A percentile compares a stretch with the other conserved stretches of the same genome.
Evolutionary conservation across 2,113 vertebrate species (phyloP).

Genomic region (Xenus cinereus): DNA sequence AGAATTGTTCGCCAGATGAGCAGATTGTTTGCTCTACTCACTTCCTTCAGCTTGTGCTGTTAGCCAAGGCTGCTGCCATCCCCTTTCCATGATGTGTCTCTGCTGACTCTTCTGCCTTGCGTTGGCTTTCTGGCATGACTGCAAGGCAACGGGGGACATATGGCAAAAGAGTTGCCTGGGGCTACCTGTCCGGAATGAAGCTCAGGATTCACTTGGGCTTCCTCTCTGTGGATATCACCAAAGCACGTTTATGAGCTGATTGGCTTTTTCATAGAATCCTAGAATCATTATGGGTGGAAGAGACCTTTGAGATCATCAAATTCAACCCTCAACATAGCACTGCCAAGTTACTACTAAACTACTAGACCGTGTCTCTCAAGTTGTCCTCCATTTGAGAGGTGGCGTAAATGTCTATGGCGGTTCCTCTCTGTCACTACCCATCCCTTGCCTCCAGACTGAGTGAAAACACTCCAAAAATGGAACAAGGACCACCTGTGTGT

Average conservation of each 20-base stretch:
- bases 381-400: not conserved
- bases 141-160: rapidly evolving
- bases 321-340: not conserved
- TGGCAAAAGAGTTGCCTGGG: not conserved
- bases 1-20: not conserved
- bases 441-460: not conserved
- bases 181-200: not conserved
- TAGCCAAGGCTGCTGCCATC: not conserved
- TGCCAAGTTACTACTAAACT: not conserved
- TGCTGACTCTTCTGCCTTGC: not conserved
- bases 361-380: not conserved
- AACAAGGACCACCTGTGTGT: not conserved
- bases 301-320: not conserved
- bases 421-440: not conserved
- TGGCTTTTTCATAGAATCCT: not conserved
- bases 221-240: not conserved
- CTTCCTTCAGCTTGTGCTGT: not conserved
- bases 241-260: not conserved
- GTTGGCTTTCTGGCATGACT: not conserved
- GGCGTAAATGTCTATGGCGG: not conserved
- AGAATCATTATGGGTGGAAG: not conserved
- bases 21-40: not conserved
- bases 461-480: not conserved
- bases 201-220: not conserved
- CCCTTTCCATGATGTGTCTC: not conserved